phyloP scores from a whole-genome alignment of 2,113 vertebrate species.

The Daboia siamensis region DNA sequence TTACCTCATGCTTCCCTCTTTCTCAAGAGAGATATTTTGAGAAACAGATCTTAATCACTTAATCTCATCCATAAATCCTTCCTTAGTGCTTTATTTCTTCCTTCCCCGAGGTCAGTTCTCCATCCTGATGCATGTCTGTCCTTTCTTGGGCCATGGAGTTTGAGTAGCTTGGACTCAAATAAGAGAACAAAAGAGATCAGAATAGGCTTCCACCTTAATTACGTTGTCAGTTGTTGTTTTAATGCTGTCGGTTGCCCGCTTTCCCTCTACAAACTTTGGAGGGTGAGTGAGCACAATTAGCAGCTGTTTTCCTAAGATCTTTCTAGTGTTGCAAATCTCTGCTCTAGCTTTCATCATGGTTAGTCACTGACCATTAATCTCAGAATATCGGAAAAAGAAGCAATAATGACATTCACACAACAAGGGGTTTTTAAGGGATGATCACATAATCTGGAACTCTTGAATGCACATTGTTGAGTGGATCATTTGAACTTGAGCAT shows the following conservation, averaged over 20 bases:
- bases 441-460: not conserved
- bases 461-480: not conserved
- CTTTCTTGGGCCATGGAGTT: not conserved
- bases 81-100: not conserved
- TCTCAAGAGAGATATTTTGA: not conserved
- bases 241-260: not conserved
- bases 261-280: not conserved
- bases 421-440: not conserved
- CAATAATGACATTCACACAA: not conserved
- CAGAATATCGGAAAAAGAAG: not conserved
- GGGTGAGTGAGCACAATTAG: not conserved
- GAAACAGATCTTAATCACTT: not conserved
- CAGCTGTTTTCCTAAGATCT: not conserved
- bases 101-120: not conserved
- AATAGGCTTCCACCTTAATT: not conserved
- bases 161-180: not conserved
- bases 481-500: not conserved
- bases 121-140: not conserved
- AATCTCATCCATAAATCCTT: not conserved
- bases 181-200: not conserved
- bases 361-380: not conserved
- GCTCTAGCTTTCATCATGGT: not conserved
- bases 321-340: not conserved
- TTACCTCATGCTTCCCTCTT: not conserved
- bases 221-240: not conserved